phyloP scores from a whole-genome alignment of 1,140 invertebrate species.

The Cydia splendana region DNA sequence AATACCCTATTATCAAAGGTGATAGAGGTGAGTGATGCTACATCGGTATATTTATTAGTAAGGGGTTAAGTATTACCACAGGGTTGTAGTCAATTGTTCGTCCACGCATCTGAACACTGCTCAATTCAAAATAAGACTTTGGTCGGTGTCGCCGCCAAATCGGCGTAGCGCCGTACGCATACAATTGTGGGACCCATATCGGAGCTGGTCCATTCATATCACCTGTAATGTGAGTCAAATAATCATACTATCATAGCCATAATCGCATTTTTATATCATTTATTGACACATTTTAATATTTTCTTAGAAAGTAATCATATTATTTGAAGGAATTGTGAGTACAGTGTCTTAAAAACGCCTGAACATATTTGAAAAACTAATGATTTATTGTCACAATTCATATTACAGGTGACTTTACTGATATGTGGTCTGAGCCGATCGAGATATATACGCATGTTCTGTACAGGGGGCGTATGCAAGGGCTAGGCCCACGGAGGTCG shows the following conservation, averaged over 20 bases:
- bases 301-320: not conserved
- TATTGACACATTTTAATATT: slow-evolving; percentile 1
- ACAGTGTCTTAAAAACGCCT: not conserved
- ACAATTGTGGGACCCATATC: slow-evolving; percentile 17
- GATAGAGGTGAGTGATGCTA: not conserved
- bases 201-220: not conserved
- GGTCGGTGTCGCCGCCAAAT: slow-evolving; percentile 55
- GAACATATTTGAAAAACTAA: not conserved
- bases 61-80: slow-evolving; percentile 71
- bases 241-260: not conserved
- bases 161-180: slow-evolving; percentile 43
- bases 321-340: slow-evolving; percentile 5
- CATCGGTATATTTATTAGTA: slow-evolving; percentile 56
- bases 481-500: slow-evolving; percentile 21
- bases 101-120: slow-evolving; percentile 73
- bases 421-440: slow-evolving; percentile 20
- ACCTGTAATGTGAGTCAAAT: slow-evolving; percentile 17
- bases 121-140: slow-evolving; percentile 74
- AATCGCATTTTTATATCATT: not conserved
- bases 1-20: no score
- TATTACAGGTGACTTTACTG: slow-evolving; percentile 21
- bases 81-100: slow-evolving; percentile 73
- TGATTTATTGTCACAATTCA: not conserved
- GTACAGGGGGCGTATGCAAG: slow-evolving; percentile 29
- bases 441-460: slow-evolving; percentile 19